Base-by-base conservation (phyloP, 1,140 invertebrate species). In the Ladona fulva region DNA sequence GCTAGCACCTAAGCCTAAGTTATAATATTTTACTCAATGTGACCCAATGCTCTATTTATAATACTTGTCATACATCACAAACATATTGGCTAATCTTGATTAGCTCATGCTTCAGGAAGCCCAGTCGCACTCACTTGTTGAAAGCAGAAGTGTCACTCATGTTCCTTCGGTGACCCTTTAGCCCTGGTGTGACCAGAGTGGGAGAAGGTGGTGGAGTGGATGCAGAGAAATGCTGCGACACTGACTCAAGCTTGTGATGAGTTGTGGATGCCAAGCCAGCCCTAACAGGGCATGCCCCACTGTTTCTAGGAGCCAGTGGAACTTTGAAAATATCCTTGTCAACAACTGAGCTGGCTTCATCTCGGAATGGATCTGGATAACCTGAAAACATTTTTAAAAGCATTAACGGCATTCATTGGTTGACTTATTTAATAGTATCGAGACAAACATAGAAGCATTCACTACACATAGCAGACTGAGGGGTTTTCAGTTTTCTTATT, bases 131-230 rank as follows among this genome's bases (percentile, higher is more conserved):
- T 86, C 87, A 94, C 92, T 93, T 94, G 82, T 93, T 94, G 82
- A 95, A 93, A 80, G 93, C 93, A 75, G 93, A 94, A 0, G 94
- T 95, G 83, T 95, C 94, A 84, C 93, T 95, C 82, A 94, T 92
- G 84, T 95, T 95, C 73, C 94, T 88, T 59, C 93, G 84, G 84
- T 95, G 94, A 44, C 78, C 76, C 24, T 76, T 52, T 5, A 42
- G 6, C 14, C 25, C 42, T 24, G 59, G 22, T 29, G 24, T 73
- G 1, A 22, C 37, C 1, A 66, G 22, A 74, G 44, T 66, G 19
- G 37, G 77, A 22, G 77, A 74, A 5, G 59, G 24, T 75, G 66
- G 84, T 37, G 88, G 87, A 25, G 88, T 86, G 42, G 86, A 81
- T 77, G 83, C 84, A 75, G 86, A 81, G 75, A 86, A 81, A 81